Percentiles rank a stretch among this genome's conserved stretches.
phyloP scores from a whole-genome alignment of 2,888 invertebrate genomes.

The Globia sparganii region DNA sequence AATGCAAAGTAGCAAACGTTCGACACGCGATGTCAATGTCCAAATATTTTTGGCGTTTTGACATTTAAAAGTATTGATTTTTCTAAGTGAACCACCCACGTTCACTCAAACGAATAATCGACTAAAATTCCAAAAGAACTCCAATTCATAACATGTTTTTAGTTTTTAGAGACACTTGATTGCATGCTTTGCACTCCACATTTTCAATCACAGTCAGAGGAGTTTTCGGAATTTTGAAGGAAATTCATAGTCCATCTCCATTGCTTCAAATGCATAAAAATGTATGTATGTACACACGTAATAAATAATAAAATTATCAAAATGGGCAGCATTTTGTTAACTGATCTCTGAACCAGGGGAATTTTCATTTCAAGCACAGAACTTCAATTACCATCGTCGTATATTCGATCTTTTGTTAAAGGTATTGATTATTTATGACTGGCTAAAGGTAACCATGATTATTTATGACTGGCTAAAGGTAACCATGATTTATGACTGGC shows the following conservation, averaged over 20 bases:
- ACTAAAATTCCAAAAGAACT: conserved; percentile 3
- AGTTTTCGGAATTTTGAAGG: background rate
- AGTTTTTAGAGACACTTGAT: background rate
- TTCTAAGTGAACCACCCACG: no score
- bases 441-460: no score
- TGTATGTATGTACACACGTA: no score
- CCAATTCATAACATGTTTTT: background rate
- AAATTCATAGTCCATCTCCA: background rate
- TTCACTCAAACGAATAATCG: background rate
- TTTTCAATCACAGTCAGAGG: background rate
- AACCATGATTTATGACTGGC: no score
- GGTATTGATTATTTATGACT: no score
- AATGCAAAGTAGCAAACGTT: background rate
- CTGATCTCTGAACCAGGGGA: background rate
- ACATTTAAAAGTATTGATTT: conserved; percentile 46
- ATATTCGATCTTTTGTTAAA: no score
- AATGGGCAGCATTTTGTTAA: background rate
- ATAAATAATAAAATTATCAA: background rate
- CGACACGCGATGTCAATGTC: conserved; percentile 16
- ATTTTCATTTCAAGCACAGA: background rate
- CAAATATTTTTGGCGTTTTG: conserved; percentile 39
- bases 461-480: no score
- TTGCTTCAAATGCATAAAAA: background rate
- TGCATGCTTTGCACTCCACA: background rate
- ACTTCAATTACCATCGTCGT: no score